A percentile compares a stretch with the other conserved stretches of the same genome.
phyloP scores from a whole-genome alignment of 2,113 vertebrate genomes.

The Osmerus eperlanus region DNA sequence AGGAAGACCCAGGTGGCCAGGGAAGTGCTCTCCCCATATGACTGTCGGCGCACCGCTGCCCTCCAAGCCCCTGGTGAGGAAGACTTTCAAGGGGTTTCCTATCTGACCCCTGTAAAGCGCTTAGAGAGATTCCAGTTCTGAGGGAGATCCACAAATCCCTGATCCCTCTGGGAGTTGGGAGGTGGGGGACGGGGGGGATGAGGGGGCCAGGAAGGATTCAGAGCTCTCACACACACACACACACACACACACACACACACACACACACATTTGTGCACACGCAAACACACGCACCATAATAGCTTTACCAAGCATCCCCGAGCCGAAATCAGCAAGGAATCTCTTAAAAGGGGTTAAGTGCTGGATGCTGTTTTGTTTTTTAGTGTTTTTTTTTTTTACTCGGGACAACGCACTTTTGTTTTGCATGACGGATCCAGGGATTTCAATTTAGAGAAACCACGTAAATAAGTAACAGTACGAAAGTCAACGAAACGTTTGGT shows the following conservation, averaged over 20 bases:
- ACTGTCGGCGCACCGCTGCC: neutral
- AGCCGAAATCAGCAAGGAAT: neutral
- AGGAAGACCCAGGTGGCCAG: no score
- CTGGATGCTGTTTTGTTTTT: no score
- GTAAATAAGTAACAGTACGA: no score
- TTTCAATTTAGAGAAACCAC: no score
- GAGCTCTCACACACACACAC: slow-evolving; percentile 21
- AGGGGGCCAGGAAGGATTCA: slow-evolving; percentile 1
- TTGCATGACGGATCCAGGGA: no score
- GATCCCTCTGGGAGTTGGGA: neutral
- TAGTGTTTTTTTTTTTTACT: no score
- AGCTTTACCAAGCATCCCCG: neutral
- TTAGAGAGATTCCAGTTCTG: slow-evolving; percentile 42
- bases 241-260: slow-evolving; percentile 1
- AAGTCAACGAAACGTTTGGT: no score
- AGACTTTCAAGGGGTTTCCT: slow-evolving; percentile 36
- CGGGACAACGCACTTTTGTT: no score
- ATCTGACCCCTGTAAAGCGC: slow-evolving; percentile 44
- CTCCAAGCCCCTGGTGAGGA: slow-evolving; percentile 30
- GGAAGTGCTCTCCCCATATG: slow-evolving; percentile 20
- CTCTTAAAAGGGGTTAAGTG: neutral
- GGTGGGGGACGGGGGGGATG: neutral
- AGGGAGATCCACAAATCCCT: slow-evolving; percentile 33
- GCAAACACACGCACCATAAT: slow-evolving; percentile 19
- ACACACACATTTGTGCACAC: slow-evolving; percentile 21